phyloP scores from a whole-genome alignment of 1,140 invertebrate species.

The Cryptotermes secundus region DNA sequence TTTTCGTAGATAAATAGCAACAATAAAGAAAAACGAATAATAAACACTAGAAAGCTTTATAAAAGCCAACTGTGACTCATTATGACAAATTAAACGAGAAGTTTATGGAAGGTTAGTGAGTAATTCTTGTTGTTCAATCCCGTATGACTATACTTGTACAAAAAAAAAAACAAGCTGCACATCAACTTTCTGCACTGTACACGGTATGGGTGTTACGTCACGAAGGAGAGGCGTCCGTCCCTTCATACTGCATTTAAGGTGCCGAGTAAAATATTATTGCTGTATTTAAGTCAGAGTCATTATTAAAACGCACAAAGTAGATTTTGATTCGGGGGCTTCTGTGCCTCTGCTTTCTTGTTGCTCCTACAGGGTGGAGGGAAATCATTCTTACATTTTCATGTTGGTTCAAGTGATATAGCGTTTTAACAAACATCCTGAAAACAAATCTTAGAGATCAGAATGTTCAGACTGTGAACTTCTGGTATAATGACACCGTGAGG shows the following conservation, averaged over 20 bases:
- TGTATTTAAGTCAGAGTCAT: constrained; percentile 16
- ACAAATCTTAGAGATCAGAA: too few species aligned
- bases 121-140: background rate
- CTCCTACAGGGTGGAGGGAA: background rate
- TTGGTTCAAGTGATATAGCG: background rate
- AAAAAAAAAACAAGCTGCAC: background rate
- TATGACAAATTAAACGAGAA: constrained; percentile 32
- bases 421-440: background rate
- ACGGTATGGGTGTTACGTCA: too few species aligned
- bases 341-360: background rate
- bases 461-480: too few species aligned
- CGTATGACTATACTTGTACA: background rate
- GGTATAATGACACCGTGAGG: too few species aligned
- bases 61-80: constrained; percentile 28
- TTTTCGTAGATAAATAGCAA: background rate
- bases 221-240: too few species aligned
- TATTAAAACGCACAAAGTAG: constrained; percentile 6
- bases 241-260: background rate
- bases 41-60: constrained; percentile 27
- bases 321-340: background rate
- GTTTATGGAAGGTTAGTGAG: constrained; percentile 27
- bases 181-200: background rate
- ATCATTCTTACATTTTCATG: constrained; percentile 15
- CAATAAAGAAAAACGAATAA: constrained; percentile 16
- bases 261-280: constrained; percentile 1